Evolutionary conservation across 1,140 invertebrate species (phyloP).

Genomic region (Dufourea novaeangliae): DNA sequence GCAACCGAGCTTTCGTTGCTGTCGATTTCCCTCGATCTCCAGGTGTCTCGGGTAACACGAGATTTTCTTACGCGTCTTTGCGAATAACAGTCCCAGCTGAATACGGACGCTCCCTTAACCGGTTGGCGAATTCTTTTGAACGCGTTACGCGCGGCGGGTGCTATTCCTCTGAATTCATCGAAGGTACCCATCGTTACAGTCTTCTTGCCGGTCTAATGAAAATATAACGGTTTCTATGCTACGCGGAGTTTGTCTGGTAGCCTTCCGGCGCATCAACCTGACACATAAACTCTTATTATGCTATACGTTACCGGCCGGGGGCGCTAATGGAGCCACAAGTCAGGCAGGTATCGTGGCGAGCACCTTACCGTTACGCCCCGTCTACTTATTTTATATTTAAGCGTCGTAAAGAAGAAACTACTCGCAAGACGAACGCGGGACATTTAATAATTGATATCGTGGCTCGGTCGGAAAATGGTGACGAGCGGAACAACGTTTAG

Average conservation of each 20-base stretch:
- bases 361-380: slow-evolving; percentile 72
- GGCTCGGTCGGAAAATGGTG: slow-evolving; percentile 33
- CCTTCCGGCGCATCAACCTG: slow-evolving; percentile 81
- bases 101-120: too few species aligned
- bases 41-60: not conserved
- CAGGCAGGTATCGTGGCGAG: slow-evolving; percentile 72
- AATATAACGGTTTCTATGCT: slow-evolving; percentile 81
- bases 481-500: slow-evolving; percentile 54
- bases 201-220: slow-evolving; percentile 75
- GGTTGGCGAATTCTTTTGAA: not conserved
- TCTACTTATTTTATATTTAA: slow-evolving; percentile 82
- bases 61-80: too few species aligned
- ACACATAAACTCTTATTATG: slow-evolving; percentile 83
- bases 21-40: not conserved
- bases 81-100: too few species aligned
- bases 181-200: slow-evolving; percentile 69
- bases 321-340: slow-evolving; percentile 82
- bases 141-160: slow-evolving; percentile 27
- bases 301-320: slow-evolving; percentile 79
- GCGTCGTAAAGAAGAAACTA: slow-evolving; percentile 80
- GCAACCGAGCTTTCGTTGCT: not conserved
- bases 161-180: slow-evolving; percentile 68
- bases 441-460: slow-evolving; percentile 75
- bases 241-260: slow-evolving; percentile 78
- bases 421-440: slow-evolving; percentile 75